Conservation (phyloP, 2,113 vertebrate species). For the Bubo scandiacus region DNA sequence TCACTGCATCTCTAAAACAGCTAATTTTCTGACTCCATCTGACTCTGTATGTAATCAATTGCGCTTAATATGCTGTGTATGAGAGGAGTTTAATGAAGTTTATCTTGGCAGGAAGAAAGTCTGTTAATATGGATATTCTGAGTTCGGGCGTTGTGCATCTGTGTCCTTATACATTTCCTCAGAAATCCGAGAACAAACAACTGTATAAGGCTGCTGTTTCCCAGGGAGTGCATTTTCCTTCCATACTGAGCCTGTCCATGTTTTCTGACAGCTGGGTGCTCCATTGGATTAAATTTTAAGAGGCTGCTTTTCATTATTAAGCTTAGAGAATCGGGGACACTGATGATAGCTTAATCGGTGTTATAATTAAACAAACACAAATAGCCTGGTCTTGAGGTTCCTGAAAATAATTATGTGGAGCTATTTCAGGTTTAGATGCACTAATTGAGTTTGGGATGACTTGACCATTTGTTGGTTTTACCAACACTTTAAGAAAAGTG, state of each 20-base stretch:
- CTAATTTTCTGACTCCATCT: not conserved
- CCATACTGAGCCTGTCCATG: not conserved
- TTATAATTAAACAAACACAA: not conserved
- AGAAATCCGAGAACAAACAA: not conserved
- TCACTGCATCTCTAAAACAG: not conserved
- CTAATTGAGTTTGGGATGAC: not conserved
- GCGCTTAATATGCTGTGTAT: not conserved
- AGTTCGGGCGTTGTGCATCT: not conserved
- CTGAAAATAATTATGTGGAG: not conserved
- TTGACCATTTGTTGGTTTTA: not conserved
- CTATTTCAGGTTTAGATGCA: not conserved
- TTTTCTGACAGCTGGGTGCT: not conserved
- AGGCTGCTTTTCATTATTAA: not conserved
- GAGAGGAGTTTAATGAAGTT: not conserved
- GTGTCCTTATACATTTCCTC: not conserved
- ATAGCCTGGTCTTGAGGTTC: not conserved
- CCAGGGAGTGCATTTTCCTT: not conserved
- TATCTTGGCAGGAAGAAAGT: not conserved
- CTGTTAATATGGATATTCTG: not conserved
- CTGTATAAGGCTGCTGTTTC: not conserved
- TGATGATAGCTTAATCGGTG: not conserved
- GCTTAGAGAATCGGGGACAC: not conserved
- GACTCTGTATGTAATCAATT: not conserved
- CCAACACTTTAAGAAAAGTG: not conserved
- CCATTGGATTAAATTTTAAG: not conserved